phyloP scores from a whole-genome alignment of 2,113 vertebrate species.

The Monopterus albus region DNA sequence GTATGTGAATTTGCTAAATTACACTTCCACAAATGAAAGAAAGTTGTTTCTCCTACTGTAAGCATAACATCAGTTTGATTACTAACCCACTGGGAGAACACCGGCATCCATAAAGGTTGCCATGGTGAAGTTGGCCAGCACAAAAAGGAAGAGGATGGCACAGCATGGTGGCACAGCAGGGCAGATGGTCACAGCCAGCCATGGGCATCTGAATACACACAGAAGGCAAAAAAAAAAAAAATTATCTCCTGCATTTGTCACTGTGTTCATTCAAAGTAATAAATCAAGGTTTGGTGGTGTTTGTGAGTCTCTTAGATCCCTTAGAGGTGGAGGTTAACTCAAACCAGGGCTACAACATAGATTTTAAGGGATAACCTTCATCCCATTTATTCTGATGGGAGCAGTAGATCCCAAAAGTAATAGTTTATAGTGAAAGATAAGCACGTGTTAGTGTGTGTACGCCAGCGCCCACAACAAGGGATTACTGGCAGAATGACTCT shows the following conservation, averaged over 20 bases:
- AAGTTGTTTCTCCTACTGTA: not conserved
- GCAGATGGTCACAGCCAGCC: conserved; percentile 91
- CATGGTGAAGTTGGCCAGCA: conserved; percentile 98
- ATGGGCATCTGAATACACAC: conserved; percentile 89
- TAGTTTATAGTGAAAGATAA: conserved; percentile 68
- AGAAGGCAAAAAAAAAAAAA: not conserved
- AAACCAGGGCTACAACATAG: conserved; percentile 44
- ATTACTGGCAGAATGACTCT: conserved; percentile 53
- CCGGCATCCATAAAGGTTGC: conserved; percentile 98
- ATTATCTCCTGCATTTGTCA: not conserved
- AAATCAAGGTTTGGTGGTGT: not conserved
- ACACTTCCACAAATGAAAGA: not conserved
- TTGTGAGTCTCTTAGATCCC: conserved; percentile 20
- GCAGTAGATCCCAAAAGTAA: conserved; percentile 60
- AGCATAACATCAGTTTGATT: conserved; percentile 12
- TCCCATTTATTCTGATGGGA: conserved; percentile 63
- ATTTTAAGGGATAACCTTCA: conserved; percentile 61
- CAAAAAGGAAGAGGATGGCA: conserved; percentile 93
- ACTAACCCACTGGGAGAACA: conserved; percentile 93
- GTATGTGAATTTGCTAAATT: not conserved
- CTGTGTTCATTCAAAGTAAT: conserved; percentile 1
- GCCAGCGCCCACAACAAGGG: conserved; percentile 45
- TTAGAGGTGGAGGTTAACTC: conserved; percentile 40
- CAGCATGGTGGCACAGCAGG: conserved; percentile 93
- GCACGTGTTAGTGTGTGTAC: conserved; percentile 59